A percentile compares a stretch with the other conserved stretches of the same genome.
Evolutionary conservation across 1,140 invertebrate species (phyloP).

Genomic region (Megalopta genalis): DNA sequence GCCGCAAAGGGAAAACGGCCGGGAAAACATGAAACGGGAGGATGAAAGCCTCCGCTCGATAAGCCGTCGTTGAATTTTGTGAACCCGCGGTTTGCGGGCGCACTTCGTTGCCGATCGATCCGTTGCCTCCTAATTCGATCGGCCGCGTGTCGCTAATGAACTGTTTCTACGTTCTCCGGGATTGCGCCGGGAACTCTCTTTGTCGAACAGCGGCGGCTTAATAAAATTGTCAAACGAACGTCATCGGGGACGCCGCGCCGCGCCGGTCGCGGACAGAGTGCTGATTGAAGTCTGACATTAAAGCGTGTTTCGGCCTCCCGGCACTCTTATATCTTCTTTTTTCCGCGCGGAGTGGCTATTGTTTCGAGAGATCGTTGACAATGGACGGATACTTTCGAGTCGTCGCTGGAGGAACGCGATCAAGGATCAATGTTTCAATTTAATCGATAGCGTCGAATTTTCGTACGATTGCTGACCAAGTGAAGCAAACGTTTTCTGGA

Average conservation of each 20-base stretch:
- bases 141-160: slow-evolving; percentile 53
- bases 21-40: slow-evolving; percentile 25
- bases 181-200: slow-evolving; percentile 48
- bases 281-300: slow-evolving; percentile 25
- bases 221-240: slow-evolving; percentile 55
- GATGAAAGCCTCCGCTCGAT: slow-evolving; percentile 10
- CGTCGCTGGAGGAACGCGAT: neutral
- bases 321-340: neutral
- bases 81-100: slow-evolving; percentile 56
- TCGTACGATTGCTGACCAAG: neutral
- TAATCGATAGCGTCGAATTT: neutral
- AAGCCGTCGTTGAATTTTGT: slow-evolving; percentile 35
- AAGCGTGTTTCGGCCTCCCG: slow-evolving; percentile 8
- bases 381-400: neutral
- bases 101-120: slow-evolving; percentile 51
- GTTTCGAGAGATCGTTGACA: neutral
- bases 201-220: slow-evolving; percentile 37
- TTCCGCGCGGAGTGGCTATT: neutral
- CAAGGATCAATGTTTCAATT: neutral
- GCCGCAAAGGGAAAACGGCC: slow-evolving; percentile 6
- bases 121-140: slow-evolving; percentile 62
- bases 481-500: too few species aligned
- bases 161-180: slow-evolving; percentile 48
- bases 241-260: slow-evolving; percentile 13
- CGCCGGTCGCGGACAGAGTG: slow-evolving; percentile 1